phyloP scores from a whole-genome alignment of 2,797 vertebrate genomes.

The Prionace glauca region DNA sequence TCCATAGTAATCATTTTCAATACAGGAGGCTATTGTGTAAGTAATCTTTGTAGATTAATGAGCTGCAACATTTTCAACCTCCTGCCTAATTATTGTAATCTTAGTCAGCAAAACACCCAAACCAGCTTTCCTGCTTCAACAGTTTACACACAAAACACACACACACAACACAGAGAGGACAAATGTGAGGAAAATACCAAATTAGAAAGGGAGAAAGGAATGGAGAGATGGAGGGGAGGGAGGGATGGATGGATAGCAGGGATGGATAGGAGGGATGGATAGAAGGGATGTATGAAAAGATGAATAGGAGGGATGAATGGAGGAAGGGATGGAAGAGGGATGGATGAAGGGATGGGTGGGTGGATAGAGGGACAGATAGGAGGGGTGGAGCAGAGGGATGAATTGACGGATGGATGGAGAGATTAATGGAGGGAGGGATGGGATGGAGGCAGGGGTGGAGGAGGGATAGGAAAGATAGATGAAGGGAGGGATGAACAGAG shows the following conservation, averaged over 20 bases:
- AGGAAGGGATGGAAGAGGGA: too few species aligned
- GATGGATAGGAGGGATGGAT: too few species aligned
- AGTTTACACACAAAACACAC: background rate
- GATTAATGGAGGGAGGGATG: background rate
- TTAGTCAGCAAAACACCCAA: background rate
- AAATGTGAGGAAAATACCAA: background rate
- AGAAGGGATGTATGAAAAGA: too few species aligned
- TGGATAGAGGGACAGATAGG: too few species aligned
- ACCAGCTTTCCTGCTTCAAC: background rate
- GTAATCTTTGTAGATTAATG: constrained; percentile 15
- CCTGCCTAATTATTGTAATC: constrained; percentile 21
- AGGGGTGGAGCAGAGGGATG: too few species aligned
- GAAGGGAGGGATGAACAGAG: too few species aligned
- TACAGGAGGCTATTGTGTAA: background rate
- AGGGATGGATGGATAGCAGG: too few species aligned
- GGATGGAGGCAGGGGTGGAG: too few species aligned
- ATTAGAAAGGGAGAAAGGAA: background rate
- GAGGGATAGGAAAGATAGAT: too few species aligned
- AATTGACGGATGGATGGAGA: background rate
- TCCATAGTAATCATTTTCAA: background rate
- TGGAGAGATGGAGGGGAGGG: too few species aligned
- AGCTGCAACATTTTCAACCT: background rate
- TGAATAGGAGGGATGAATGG: too few species aligned
- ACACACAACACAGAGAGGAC: background rate
- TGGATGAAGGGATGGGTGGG: too few species aligned